Conservation (phyloP, 2,888 invertebrate genomes). For the Ormia ochracea region DNA sequence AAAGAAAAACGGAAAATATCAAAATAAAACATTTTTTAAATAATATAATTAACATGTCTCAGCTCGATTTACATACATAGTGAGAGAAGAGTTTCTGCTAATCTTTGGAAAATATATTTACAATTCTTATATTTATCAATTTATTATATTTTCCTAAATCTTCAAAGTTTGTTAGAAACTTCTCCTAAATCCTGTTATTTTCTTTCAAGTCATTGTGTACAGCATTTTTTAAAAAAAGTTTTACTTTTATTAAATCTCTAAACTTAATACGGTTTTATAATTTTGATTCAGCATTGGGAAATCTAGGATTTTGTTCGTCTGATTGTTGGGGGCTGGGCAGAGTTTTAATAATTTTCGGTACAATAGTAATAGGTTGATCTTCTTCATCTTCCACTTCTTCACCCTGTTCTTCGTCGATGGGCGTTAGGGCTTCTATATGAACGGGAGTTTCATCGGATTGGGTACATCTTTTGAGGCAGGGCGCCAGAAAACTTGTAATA, state of each 20-base stretch:
- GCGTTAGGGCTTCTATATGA: slow-evolving; percentile 84
- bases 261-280: slow-evolving; percentile 67
- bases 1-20: slow-evolving; percentile 44
- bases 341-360: slow-evolving; percentile 88
- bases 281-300: slow-evolving; percentile 71
- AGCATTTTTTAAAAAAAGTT: background rate
- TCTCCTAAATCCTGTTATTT: slow-evolving; percentile 8
- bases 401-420: slow-evolving; percentile 90
- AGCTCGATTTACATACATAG: slow-evolving; percentile 28
- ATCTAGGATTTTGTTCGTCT: slow-evolving; percentile 65
- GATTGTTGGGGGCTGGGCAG: slow-evolving; percentile 81
- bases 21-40: slow-evolving; percentile 22
- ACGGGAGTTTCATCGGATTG: slow-evolving; percentile 80
- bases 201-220: slow-evolving; percentile 17
- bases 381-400: slow-evolving; percentile 86
- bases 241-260: slow-evolving; percentile 26
- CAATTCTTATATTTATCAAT: background rate
- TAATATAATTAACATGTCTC: slow-evolving; percentile 29
- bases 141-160: slow-evolving; percentile 25
- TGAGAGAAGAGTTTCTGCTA: slow-evolving; percentile 25
- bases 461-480: slow-evolving; percentile 81
- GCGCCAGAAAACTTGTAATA: slow-evolving; percentile 89
- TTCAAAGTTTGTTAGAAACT: slow-evolving; percentile 1
- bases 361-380: slow-evolving; percentile 85
- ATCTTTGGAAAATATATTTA: slow-evolving; percentile 52